phyloP scores from a whole-genome alignment of 1,140 invertebrate genomes.

The Papilio aristodemus region DNA sequence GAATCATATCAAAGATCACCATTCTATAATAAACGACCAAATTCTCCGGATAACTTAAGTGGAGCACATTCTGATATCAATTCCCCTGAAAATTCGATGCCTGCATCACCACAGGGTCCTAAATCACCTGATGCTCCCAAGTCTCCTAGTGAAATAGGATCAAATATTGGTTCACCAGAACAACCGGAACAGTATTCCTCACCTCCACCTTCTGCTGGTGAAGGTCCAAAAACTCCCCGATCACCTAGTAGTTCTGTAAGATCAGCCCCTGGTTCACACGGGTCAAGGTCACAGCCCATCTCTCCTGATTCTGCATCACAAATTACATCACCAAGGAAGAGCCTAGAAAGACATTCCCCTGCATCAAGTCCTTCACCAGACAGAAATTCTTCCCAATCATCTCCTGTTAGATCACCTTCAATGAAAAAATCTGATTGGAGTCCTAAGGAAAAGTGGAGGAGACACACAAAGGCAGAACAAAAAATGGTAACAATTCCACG shows the following conservation, averaged over 20 bases:
- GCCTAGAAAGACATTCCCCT: constrained; percentile 39
- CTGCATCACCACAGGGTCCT: constrained; percentile 58
- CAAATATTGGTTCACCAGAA: constrained; percentile 62
- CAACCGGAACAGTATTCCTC: constrained; percentile 51
- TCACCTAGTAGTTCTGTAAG: constrained; percentile 57
- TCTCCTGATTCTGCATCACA: constrained; percentile 61
- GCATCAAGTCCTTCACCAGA: constrained; percentile 63
- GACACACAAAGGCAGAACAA: constrained; percentile 73
- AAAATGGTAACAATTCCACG: constrained; percentile 62
- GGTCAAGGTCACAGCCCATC: constrained; percentile 54
- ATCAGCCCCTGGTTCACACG: constrained; percentile 54
- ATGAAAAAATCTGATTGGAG: constrained; percentile 70
- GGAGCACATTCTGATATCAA: constrained; percentile 71
- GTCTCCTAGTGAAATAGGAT: constrained; percentile 65
- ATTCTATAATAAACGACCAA: constrained; percentile 44
- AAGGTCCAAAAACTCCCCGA: constrained; percentile 61
- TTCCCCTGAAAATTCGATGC: constrained; percentile 71
- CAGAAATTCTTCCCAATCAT: constrained; percentile 52
- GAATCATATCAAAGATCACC: constrained; percentile 50
- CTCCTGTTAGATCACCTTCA: constrained; percentile 48
- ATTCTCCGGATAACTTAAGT: constrained; percentile 66
- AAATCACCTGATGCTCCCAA: constrained; percentile 64
- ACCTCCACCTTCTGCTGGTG: constrained; percentile 42
- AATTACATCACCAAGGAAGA: constrained; percentile 47
- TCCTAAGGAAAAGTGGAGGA: constrained; percentile 69